These are phyloP conservation scores for Cosmia pyralina DNA, from an alignment of 2,888 invertebrate species.

Conservation along the genomic window DNA sequence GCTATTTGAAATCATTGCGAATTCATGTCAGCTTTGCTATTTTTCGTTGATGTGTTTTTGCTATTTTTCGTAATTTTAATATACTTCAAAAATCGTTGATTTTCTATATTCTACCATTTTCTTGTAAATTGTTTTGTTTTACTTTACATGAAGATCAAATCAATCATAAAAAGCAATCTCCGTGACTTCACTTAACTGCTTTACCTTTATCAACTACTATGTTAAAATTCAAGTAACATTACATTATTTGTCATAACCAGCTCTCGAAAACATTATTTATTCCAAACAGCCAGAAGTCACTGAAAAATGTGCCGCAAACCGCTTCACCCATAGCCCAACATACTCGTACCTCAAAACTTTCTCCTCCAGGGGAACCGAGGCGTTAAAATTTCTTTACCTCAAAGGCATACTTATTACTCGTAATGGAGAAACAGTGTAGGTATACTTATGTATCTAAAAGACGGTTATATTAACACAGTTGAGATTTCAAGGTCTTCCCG, in stretches of 20 bases:
- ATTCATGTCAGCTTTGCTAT: background rate
- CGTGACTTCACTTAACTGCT: background rate
- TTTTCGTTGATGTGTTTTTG: too few relatives aligned
- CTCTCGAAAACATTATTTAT: background rate
- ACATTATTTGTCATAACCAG: background rate
- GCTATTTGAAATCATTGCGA: background rate
- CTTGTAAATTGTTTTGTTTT: background rate
- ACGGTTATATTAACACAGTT: constrained; percentile 3
- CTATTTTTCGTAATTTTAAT: too few relatives aligned
- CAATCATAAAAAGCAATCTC: background rate
- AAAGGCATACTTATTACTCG: constrained; percentile 38
- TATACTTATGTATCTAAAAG: constrained; percentile 13
- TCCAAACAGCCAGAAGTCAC: background rate
- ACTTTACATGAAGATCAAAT: background rate
- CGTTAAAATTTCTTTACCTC: constrained; percentile 34
- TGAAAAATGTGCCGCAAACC: background rate
- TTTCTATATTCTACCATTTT: background rate
- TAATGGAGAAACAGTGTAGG: constrained; percentile 12
- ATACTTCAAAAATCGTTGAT: too few relatives aligned
- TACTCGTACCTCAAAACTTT: constrained; percentile 38
- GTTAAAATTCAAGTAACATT: background rate
- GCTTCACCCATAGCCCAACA: constrained; percentile 2
- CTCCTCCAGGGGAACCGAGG: background rate
- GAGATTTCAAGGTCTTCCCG: constrained; percentile 20
- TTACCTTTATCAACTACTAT: background rate